Base-by-base conservation (phyloP, 2,797 vertebrate species). In the Lithobates pipiens region DNA sequence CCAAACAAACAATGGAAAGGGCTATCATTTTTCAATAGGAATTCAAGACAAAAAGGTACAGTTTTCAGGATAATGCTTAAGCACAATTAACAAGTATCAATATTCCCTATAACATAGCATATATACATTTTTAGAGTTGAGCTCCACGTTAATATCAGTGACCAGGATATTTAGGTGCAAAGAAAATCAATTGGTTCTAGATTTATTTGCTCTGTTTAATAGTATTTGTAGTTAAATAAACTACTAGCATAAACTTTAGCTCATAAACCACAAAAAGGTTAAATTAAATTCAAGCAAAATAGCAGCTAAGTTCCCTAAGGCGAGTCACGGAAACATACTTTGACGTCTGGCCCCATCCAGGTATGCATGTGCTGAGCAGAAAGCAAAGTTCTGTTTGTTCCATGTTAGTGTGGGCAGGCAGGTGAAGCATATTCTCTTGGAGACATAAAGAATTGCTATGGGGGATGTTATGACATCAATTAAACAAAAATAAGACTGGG, bases 341-440 rank as follows among this genome's bases (percentile, higher is more conserved):
- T 21, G 10, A 65, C 73, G 42, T n/a, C 85, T 85, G 44, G 82
- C 71, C 25, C 34, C 70, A 76, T 74, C 32, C 27, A 87, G 80
- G 65, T 78, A 61, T 85, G 74, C 82, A 77, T 85, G 42, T 82
- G 67, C 44, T 82, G 50, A 81, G 76, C 68, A 79, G n/a, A 74
- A 79, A 57, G 57, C 10, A 27, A 78, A 65, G 25, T 76, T 70
- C n/a, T 86, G 85, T 65, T 86, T 79, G 29, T 39, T 86, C 39
- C 74, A 54, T 78, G 54, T 77, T 16, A 74, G 73, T 82, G 61
- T 44, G 57, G 54, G 80, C 68, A 72, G 85, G 46, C 72, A 86
- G 80, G 77, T 78, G 80, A 73, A 78, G 54, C n/a, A 76, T 73
- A 72, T 77, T 73, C 68, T 36, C 27, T 34, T 73, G 25, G 27